Percentiles rank a stretch among this genome's conserved stretches.
Evolutionary conservation across 2,888 invertebrate genomes (phyloP).

Genomic region (Mantis religiosa): DNA sequence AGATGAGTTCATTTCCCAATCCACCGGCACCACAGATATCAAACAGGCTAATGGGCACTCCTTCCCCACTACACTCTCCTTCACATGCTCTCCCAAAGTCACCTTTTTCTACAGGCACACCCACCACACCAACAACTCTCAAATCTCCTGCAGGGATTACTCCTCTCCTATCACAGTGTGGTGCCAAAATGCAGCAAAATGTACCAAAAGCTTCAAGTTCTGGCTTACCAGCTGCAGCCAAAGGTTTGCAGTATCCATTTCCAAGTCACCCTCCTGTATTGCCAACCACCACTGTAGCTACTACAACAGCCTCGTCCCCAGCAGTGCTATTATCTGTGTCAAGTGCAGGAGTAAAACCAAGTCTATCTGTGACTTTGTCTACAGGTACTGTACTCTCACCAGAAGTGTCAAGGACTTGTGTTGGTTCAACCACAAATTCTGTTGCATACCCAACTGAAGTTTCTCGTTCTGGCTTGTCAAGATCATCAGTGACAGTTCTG

Average conservation of each 20-base stretch:
- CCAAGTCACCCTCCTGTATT: slow-evolving; percentile 67
- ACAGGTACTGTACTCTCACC: slow-evolving; percentile 7
- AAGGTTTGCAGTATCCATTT: slow-evolving; percentile 71
- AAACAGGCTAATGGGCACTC: slow-evolving; percentile 18
- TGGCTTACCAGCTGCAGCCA: slow-evolving; percentile 37
- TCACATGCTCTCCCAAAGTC: slow-evolving; percentile 28
- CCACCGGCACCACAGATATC: slow-evolving; percentile 18
- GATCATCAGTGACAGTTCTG: slow-evolving; percentile 20
- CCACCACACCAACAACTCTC: slow-evolving; percentile 25
- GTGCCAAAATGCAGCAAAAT: slow-evolving; percentile 11
- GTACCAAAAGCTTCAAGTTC: slow-evolving; percentile 26
- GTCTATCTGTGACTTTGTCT: slow-evolving; percentile 19
- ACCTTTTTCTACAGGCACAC: slow-evolving; percentile 29
- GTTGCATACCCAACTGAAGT: background rate
- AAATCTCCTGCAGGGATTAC: slow-evolving; percentile 23
- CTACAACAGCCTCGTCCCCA: slow-evolving; percentile 34
- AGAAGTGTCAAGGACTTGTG: slow-evolving; percentile 26
- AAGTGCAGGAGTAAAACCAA: slow-evolving; percentile 18
- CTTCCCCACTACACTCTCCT: slow-evolving; percentile 29
- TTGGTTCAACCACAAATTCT: background rate
- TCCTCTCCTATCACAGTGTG: slow-evolving; percentile 19
- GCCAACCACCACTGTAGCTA: slow-evolving; percentile 38
- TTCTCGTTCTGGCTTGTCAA: background rate
- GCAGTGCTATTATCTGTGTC: slow-evolving; percentile 23
- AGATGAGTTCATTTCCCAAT: slow-evolving; percentile 20